phyloP scores from a whole-genome alignment of 2,797 vertebrate genomes.

The Gallinago solitaria region DNA sequence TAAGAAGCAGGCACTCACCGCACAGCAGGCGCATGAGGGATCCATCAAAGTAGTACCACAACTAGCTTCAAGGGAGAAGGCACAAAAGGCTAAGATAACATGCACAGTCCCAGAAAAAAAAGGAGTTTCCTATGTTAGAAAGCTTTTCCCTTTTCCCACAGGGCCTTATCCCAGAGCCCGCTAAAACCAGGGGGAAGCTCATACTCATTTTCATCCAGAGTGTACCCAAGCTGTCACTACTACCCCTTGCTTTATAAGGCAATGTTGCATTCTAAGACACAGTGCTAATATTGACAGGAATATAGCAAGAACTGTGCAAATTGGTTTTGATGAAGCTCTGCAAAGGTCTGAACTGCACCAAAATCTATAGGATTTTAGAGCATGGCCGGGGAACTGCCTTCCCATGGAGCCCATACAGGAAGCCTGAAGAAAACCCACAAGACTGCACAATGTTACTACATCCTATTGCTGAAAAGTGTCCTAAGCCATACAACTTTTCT shows the following conservation, averaged over 20 bases:
- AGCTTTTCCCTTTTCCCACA: not conserved
- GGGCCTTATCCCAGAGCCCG: not conserved
- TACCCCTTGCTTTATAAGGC: not conserved
- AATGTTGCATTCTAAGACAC: not conserved
- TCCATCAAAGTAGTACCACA: not conserved
- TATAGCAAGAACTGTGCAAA: not conserved
- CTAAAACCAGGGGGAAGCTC: not conserved
- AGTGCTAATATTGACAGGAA: not conserved
- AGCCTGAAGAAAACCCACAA: not conserved
- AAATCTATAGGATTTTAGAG: not conserved
- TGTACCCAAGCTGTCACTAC: not conserved
- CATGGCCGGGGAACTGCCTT: not conserved
- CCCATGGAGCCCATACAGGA: fast-evolving
- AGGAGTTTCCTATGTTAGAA: not conserved
- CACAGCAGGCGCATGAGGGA: not conserved
- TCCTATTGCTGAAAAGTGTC: not conserved
- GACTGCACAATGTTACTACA: not conserved
- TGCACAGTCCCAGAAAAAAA: not conserved
- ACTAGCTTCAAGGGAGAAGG: not conserved
- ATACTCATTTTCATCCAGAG: not conserved
- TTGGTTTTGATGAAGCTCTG: not conserved
- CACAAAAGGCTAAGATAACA: not conserved
- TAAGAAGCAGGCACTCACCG: not conserved
- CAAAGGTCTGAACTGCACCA: not conserved
- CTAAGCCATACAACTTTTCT: not conserved